Conservation (phyloP, 2,888 invertebrate genomes). For the Stenodema calcarata region DNA sequence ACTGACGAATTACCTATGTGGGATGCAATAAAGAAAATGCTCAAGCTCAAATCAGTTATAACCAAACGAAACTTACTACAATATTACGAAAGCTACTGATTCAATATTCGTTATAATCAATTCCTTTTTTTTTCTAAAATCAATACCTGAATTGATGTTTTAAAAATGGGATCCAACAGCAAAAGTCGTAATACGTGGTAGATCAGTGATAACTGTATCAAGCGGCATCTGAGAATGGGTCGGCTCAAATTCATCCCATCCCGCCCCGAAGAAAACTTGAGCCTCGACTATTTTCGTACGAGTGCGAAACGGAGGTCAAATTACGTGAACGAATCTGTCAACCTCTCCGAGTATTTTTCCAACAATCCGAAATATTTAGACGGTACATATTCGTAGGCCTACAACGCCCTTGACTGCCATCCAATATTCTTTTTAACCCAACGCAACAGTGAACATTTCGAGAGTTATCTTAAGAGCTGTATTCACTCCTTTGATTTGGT, state of each 20-base stretch:
- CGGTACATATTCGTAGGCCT: too few relatives aligned
- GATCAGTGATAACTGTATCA: not conserved
- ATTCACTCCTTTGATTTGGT: too few relatives aligned
- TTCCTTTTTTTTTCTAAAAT: not conserved
- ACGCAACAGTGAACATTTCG: too few relatives aligned
- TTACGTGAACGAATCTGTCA: not conserved
- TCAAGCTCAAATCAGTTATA: too few relatives aligned
- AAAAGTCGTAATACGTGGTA: not conserved
- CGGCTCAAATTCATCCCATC: conserved; percentile 29
- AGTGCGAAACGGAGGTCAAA: not conserved
- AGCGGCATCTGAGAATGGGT: not conserved
- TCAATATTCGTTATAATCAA: too few relatives aligned
- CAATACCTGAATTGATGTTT: not conserved
- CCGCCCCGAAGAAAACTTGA: not conserved
- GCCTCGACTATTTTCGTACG: not conserved
- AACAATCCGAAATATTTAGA: not conserved
- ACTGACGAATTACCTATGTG: too few relatives aligned
- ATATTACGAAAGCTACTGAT: too few relatives aligned
- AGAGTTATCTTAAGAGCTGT: too few relatives aligned
- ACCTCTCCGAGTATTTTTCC: not conserved
- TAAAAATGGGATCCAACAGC: not conserved
- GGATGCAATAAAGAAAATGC: too few relatives aligned
- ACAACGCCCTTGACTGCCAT: too few relatives aligned
- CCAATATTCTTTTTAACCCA: too few relatives aligned
- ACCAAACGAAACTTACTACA: too few relatives aligned